These are phyloP conservation scores for Nomada goodeniana DNA, from an alignment of 2,888 invertebrate species.

Conservation along the genomic window DNA sequence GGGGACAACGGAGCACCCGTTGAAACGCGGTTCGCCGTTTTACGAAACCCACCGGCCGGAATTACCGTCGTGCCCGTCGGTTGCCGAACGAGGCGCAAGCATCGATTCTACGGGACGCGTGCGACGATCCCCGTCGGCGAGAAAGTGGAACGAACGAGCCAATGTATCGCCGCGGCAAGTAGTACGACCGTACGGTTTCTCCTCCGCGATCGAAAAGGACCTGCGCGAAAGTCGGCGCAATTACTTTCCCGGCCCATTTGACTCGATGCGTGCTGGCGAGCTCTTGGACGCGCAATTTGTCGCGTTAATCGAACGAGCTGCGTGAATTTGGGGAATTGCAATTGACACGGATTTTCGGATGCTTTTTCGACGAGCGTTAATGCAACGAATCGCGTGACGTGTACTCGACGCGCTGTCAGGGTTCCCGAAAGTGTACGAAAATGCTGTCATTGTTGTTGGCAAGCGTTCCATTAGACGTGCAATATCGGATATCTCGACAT, in stretches of 20 bases:
- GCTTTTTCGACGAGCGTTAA: background rate
- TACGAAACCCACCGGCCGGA: slow-evolving; percentile 12
- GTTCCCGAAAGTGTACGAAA: background rate
- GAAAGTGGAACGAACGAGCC: slow-evolving; percentile 32
- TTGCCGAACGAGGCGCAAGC: slow-evolving; percentile 1
- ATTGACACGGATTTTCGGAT: background rate
- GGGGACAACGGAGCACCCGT: slow-evolving; percentile 16
- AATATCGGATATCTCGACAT: slow-evolving; percentile 47
- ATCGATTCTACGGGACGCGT: slow-evolving; percentile 8
- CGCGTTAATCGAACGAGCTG: too few relatives aligned
- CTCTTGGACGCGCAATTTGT: background rate
- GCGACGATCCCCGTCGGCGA: background rate
- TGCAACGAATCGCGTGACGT: background rate
- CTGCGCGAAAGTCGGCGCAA: background rate
- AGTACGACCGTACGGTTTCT: background rate
- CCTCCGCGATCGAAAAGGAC: background rate
- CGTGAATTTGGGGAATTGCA: background rate
- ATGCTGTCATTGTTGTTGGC: background rate
- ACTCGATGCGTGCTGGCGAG: background rate
- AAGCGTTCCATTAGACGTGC: background rate
- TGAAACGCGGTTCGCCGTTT: slow-evolving; percentile 16
- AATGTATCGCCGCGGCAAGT: background rate
- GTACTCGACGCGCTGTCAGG: background rate
- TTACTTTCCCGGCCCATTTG: background rate
- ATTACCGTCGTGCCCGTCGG: slow-evolving; percentile 3